Base-by-base conservation (phyloP, 2,888 invertebrate genomes). In the Cosmopolites sordidus region DNA sequence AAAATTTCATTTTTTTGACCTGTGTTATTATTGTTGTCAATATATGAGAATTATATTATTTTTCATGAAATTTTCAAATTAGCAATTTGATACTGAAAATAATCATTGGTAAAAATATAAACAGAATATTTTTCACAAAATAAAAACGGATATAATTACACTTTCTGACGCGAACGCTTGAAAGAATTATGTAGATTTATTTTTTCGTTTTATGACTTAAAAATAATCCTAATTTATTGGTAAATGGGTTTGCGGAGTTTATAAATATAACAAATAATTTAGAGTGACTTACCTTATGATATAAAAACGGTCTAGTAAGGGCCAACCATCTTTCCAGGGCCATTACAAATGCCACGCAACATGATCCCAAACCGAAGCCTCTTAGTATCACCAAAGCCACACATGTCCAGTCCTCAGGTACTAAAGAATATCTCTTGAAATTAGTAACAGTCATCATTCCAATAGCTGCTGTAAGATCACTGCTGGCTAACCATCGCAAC, bases 301-400 rank as follows among this genome's bases (percentile, higher is more conserved):
- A 92, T 64, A 88, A 78, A 74, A 92, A 92, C 33, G 92, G 92
- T 61, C 87, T 79, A 9, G 92, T 90, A 62, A 92, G 81, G 16
- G 92, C 92, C 67, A 92, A 78, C 83, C 88, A 92, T 60, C 92
- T 78, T 74, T 92, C 92, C 29, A 86, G 81, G 9, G 92, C 91
- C 92, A 92, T 92, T 51, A 91, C 86, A 67, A 89, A 83, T 16
- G 92, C 90, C 64, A 92, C 89, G 75, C 89, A 89, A 39, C 91
- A 92, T 62, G 91, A 90, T 66, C 89, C 89, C 54, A 92, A 79
- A 43, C 92, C 92, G 74, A 92, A 92, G 61, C 86, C 83, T 54
- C 92, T 79, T 75, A 89, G 83, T 48, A 88, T 75, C 4, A 92
- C 88, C 60, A 87, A 78, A 58, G 81, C 72, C 27, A 78, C 80